A percentile compares a stretch with the other conserved stretches of the same genome.
These are phyloP conservation scores for Perognathus longimembris DNA, from an alignment of 2,113 vertebrate species.

Conservation along the genomic window DNA sequence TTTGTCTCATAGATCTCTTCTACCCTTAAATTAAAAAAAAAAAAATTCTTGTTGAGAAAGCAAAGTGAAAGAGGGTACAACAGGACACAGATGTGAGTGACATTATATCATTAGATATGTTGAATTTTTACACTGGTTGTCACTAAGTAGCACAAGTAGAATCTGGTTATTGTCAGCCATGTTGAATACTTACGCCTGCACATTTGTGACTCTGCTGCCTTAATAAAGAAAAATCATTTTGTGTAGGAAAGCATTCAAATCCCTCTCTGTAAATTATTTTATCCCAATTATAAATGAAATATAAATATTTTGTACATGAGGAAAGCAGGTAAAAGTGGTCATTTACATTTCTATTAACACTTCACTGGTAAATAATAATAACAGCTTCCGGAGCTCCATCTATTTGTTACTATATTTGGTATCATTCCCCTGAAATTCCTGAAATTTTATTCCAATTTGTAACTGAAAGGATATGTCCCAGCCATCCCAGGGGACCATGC, in stretches of 20 bases:
- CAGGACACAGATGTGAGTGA: background rate
- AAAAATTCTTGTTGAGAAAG: background rate
- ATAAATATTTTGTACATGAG: background rate
- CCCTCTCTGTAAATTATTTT: background rate
- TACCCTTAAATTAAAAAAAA: background rate
- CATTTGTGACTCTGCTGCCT: background rate
- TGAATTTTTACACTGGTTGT: background rate
- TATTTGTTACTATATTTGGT: background rate
- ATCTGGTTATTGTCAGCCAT: background rate
- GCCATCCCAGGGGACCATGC: too few species aligned
- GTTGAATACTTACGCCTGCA: background rate
- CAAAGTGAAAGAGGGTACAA: too few species aligned
- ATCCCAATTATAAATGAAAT: background rate
- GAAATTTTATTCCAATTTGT: background rate
- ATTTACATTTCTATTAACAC: background rate
- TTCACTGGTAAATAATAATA: background rate
- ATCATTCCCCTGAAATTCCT: background rate
- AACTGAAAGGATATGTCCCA: too few species aligned
- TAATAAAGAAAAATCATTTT: background rate
- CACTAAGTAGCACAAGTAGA: background rate
- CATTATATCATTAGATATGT: background rate
- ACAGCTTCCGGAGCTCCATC: background rate
- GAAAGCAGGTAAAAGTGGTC: background rate
- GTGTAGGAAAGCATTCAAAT: background rate
- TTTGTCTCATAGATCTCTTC: background rate